Evolutionary conservation across 2,113 vertebrate species (phyloP), one percentile per base, ranked within the genome.

Genomic region (Rhinolophus sinicus): DNA sequence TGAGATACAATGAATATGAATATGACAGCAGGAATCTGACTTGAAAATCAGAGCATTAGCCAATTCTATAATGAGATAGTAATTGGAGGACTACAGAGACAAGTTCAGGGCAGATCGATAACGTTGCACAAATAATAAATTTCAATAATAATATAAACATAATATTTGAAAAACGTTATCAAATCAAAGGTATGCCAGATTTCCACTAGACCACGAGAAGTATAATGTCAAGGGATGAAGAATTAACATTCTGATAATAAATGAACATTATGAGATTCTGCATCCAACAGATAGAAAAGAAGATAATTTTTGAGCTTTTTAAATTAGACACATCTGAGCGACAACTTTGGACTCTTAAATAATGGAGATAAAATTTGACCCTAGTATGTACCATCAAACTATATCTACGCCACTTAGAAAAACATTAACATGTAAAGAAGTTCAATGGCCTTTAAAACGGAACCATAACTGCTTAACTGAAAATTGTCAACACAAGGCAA

Each of bases 41-140:
- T 76, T 93, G 93, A 97, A 96, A 96, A 93, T 97, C 83, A 96
- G 87, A 95, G 58, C 9, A 12, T 85, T 92, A 78, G 38, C 14
- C 88, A 87, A 50, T 92, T 69, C n/a, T 90, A 60, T 96, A 89
- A 98, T 97, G 83, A 95, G 56, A 97, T 7, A 93, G 14, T 92
- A 92, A 64, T 96, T 69, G 33, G 83, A 89, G 30, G 82, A 90
- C 84, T 87, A 82, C 0, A 81, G 21, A 97, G 15, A 54, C 30
- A 90, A 96, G 80, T 22, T 65, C 67, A 81, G 35, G 88, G 33
- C 28, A 92, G 72, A 95, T 98, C 89, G 92, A 67, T 95, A 97
- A 89, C 9, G 92, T 2, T 86, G 64, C 90, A 65, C 0, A 24
- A 98, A 97, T 47, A 93, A 91, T 93, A 95, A 35, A 81, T n/a